These are phyloP conservation scores for Excalfactoria chinensis DNA, from an alignment of 2,113 vertebrate genomes.

Conservation along the genomic window DNA sequence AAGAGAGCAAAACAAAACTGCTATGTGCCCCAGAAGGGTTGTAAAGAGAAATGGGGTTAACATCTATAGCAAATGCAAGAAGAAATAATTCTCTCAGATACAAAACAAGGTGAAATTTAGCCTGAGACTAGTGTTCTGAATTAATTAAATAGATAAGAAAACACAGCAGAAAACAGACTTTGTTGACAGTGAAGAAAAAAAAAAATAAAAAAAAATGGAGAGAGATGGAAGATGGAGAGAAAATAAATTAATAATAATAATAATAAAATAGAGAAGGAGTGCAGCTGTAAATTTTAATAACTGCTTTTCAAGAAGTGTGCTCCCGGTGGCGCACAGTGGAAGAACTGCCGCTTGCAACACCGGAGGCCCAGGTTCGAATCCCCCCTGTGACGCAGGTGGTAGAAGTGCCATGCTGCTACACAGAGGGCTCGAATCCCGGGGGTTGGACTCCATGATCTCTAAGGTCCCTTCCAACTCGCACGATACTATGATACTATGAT, in stretches of 20 bases:
- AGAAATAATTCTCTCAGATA: constrained; percentile 46
- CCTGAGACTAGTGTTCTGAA: background rate
- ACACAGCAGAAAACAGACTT: background rate
- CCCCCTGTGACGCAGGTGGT: no score
- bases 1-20: constrained; percentile 52
- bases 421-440: no score
- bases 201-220: no score
- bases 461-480: no score
- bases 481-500: no score
- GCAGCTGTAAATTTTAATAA: background rate
- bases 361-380: no score
- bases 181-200: background rate
- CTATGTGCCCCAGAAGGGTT: constrained; percentile 36
- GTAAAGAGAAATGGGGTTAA: constrained; percentile 58
- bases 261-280: background rate
- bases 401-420: no score
- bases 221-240: no score
- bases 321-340: no score
- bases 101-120: constrained; percentile 50
- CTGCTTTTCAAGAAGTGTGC: background rate
- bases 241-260: no score
- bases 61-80: constrained; percentile 41
- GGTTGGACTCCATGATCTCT: no score
- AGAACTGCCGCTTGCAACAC: no score
- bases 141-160: background rate